Evolutionary conservation across 2,113 vertebrate genomes (phyloP), one percentile per base, ranked within the genome.

Genomic region (Apteryx owenii): DNA sequence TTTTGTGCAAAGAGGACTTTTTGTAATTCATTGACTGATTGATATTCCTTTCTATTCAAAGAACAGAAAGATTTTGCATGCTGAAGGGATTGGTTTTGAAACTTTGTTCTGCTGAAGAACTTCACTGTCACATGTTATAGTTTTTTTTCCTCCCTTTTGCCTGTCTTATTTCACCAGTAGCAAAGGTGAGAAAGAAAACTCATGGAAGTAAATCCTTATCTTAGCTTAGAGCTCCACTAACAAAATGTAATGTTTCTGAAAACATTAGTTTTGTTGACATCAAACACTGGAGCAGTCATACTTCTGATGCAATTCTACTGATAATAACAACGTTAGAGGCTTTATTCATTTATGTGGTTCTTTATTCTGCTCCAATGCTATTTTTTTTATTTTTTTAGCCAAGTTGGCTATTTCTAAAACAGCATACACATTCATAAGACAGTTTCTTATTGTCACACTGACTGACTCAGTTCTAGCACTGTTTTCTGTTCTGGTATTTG

Each of bases 331-430:
- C 20, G 4, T 46, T 62, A 68, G 44, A 79, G 28, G 40, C 25
- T 56, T 66, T 9, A 60, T 65, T 92, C 23, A 15, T 70, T 70
- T 40, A 62, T 21, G 10, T 28, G 44, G 12, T 29, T 86, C 46
- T 53, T 75, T 4, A 53, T 50, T 75, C 15, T 2, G 0, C 15
- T 56, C 28, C 31, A 46, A 8, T 7, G 0, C 2, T 13, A 10
- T 1, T 65, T 3, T 54, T 54, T 44, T 50, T 46, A 1, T 26
- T 29, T 64, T 69, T 78, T 81, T 75, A 4, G 5, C 4, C 9
- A 85, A 60, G 9, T 10, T 70, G 18, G 13, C 9, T 73, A 56
- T 26, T 14, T 78, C 12, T 81, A 29, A 89, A 79, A 54, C 20
- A 54, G 4, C 3, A 17, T n/a, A 31, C 0, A 73, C 19, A 65